Percentiles rank a stretch among this genome's conserved stretches.
Conservation (phyloP, 2,797 vertebrate species). For the Enteromius trimaculatus region DNA sequence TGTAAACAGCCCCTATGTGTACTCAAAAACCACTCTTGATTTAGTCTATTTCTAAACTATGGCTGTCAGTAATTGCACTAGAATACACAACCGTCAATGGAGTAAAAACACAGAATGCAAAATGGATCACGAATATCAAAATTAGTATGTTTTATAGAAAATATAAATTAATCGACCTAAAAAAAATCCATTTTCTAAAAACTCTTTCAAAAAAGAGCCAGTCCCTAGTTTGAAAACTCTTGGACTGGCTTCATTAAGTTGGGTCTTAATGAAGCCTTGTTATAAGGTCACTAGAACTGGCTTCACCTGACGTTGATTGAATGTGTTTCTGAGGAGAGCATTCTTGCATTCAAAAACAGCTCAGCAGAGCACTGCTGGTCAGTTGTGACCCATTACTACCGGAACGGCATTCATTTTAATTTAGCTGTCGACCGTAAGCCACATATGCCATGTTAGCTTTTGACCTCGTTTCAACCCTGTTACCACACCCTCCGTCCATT, state of each 20-base stretch:
- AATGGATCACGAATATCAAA: too few relatives aligned
- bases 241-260: not conserved
- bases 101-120: too few relatives aligned
- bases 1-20: too few relatives aligned
- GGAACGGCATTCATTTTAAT: not conserved
- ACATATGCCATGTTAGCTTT: constrained; percentile 54
- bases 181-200: not conserved
- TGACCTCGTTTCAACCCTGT: constrained; percentile 13
- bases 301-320: not conserved
- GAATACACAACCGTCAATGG: not conserved
- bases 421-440: constrained; percentile 7
- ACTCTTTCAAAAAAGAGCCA: not conserved
- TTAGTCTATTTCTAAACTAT: not conserved
- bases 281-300: not conserved
- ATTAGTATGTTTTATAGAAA: too few relatives aligned
- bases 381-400: not conserved
- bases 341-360: not conserved
- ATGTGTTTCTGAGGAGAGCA: not conserved
- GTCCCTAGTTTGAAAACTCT: not conserved
- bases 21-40: not conserved
- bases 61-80: not conserved
- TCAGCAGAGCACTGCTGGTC: not conserved
- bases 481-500: not conserved
- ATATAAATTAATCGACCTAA: not conserved
- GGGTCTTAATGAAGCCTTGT: not conserved